These are phyloP conservation scores for Paradisaea rubra DNA, from an alignment of 2,113 vertebrate genomes.

Conservation along the genomic window DNA sequence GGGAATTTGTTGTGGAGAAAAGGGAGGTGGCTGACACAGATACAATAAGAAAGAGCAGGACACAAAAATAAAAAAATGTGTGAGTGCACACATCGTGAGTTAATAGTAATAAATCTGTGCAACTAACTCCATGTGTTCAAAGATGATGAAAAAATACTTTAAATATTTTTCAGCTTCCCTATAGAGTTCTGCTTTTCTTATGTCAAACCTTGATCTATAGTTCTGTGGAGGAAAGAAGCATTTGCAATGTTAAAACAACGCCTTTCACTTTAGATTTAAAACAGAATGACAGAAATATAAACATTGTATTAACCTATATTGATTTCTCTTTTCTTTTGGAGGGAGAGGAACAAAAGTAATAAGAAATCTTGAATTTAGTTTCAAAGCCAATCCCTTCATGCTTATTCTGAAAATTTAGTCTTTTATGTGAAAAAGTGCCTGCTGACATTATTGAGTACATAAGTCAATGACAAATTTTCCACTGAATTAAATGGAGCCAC, in stretches of 20 bases:
- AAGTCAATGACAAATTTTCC: conserved; percentile 2
- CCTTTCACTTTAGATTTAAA: conserved; percentile 30
- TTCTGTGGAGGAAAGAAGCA: not conserved
- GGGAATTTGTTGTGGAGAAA: not conserved
- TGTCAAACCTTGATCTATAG: conserved; percentile 37
- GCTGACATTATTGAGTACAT: not conserved
- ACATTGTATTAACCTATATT: conserved; percentile 11
- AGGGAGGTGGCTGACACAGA: not conserved
- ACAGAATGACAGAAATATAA: conserved; percentile 30
- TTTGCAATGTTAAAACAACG: conserved; percentile 13
- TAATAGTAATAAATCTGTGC: not conserved
- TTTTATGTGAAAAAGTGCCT: not conserved
- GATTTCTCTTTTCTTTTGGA: conserved; percentile 3
- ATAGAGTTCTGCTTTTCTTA: not conserved
- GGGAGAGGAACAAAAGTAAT: not conserved
- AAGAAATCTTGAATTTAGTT: conserved; percentile 4
- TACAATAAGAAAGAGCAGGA: not conserved
- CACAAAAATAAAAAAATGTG: not conserved
- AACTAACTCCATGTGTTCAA: conserved; percentile 34
- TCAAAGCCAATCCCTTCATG: not conserved
- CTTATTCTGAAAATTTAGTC: not conserved
- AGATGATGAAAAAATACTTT: conserved; percentile 45
- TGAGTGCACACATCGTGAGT: not conserved
- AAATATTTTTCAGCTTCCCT: conserved; percentile 35
- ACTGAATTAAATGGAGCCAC: not conserved